These are phyloP conservation scores for Zaprionus capensis DNA, from an alignment of 1,140 invertebrate genomes.

Conservation along the genomic window DNA sequence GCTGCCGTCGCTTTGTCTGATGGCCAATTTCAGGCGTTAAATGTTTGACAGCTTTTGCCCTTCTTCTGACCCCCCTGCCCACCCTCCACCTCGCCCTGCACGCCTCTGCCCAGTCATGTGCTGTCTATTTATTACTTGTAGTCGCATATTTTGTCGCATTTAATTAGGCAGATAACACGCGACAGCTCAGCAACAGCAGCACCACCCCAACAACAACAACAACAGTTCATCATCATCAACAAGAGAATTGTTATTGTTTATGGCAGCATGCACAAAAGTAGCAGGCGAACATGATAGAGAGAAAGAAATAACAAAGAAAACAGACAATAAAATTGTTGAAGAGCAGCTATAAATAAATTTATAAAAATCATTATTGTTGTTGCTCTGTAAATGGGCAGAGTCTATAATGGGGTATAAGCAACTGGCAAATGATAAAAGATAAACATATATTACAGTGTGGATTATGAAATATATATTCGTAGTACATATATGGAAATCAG, in stretches of 20 bases:
- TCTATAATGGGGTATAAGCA: neutral
- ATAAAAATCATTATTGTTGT: conserved; percentile 2
- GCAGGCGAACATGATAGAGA: conserved; percentile 1
- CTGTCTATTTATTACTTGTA: conserved; percentile 25
- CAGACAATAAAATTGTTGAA: conserved; percentile 12
- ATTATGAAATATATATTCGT: too few species aligned
- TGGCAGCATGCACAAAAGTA: conserved; percentile 30
- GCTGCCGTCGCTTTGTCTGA: neutral
- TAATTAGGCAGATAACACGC: conserved; percentile 51
- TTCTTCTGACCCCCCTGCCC: neutral
- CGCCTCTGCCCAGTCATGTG: neutral
- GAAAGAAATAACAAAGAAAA: neutral
- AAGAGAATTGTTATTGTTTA: conserved; percentile 46
- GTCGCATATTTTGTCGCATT: conserved; percentile 49
- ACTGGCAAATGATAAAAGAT: too few species aligned
- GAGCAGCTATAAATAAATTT: conserved; percentile 5
- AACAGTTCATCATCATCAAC: conserved; percentile 35
- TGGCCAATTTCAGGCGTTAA: conserved; percentile 50
- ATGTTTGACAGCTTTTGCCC: conserved; percentile 44
- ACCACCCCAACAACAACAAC: neutral
- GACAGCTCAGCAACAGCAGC: conserved; percentile 12
- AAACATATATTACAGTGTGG: too few species aligned
- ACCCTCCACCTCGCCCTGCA: neutral
- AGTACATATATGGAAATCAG: too few species aligned
- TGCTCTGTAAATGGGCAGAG: neutral